phyloP scores from a whole-genome alignment of 2,113 vertebrate species.

The Collichthys lucidus region DNA sequence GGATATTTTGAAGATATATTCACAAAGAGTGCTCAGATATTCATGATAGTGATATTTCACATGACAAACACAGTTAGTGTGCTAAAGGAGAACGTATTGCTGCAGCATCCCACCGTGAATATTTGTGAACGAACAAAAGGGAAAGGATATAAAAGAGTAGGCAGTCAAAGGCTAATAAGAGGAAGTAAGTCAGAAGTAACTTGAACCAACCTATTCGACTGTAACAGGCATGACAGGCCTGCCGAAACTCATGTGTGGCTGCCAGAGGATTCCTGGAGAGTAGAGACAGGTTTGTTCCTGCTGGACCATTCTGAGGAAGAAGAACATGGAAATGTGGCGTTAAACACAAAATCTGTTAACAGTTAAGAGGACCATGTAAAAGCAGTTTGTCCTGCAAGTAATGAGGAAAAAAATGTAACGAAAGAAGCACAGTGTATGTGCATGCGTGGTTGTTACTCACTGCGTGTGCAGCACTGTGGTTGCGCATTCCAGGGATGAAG shows the following conservation, averaged over 20 bases:
- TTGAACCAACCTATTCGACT: conserved; percentile 91
- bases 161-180: neutral
- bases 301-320: conserved; percentile 83
- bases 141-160: neutral
- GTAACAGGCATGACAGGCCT: conserved; percentile 96
- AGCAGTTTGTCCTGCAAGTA: neutral
- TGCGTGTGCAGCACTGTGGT: conserved; percentile 74
- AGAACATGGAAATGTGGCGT: neutral
- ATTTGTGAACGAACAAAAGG: neutral
- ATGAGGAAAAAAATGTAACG: neutral
- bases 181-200: neutral
- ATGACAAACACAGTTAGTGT: neutral
- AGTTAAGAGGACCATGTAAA: neutral
- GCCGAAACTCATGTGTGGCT: conserved; percentile 94
- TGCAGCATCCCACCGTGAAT: neutral
- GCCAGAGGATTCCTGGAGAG: conserved; percentile 97
- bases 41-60: neutral
- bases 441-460: conserved; percentile 65
- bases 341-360: neutral
- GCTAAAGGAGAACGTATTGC: neutral
- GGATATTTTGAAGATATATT: neutral
- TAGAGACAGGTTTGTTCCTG: conserved; percentile 88
- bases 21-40: no score
- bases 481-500: conserved; percentile 85
- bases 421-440: neutral